phyloP scores from a whole-genome alignment of 2,888 invertebrate genomes.

The Polyploca ridens region DNA sequence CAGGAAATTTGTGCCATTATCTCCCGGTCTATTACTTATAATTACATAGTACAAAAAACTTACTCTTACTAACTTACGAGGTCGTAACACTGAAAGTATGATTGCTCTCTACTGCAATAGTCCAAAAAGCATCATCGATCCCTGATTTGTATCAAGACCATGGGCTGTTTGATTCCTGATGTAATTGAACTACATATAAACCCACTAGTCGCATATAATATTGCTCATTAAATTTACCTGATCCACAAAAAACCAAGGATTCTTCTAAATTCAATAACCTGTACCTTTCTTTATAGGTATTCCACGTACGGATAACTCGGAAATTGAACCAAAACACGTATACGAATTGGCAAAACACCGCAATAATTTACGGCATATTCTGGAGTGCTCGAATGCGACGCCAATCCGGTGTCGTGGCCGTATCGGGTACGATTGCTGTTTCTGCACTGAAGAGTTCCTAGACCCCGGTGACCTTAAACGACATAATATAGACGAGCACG shows the following conservation, averaged over 20 bases:
- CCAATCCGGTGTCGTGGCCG: slow-evolving; percentile 53
- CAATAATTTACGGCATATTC: slow-evolving; percentile 50
- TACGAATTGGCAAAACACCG: slow-evolving; percentile 45
- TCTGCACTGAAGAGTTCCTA: slow-evolving; percentile 45
- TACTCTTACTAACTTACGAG: no score
- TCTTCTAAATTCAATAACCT: slow-evolving; percentile 19
- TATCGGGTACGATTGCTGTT: slow-evolving; percentile 56
- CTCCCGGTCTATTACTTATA: no score
- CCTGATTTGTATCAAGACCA: no score
- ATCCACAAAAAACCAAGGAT: not conserved
- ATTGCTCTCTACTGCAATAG: no score
- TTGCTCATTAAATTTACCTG: slow-evolving; percentile 16
- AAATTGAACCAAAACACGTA: not conserved
- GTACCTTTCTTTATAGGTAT: slow-evolving; percentile 37
- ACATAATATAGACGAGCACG: slow-evolving; percentile 51
- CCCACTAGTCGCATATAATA: no score
- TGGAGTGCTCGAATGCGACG: slow-evolving; percentile 59
- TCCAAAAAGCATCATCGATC: no score
- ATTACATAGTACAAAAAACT: no score
- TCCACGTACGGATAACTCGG: slow-evolving; percentile 12
- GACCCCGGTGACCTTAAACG: slow-evolving; percentile 52
- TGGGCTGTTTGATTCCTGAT: no score
- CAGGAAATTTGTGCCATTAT: no score
- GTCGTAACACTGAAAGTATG: no score
- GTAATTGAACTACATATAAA: no score